phyloP scores from a whole-genome alignment of 2,113 vertebrate species.

The Gobiocypris rarus region DNA sequence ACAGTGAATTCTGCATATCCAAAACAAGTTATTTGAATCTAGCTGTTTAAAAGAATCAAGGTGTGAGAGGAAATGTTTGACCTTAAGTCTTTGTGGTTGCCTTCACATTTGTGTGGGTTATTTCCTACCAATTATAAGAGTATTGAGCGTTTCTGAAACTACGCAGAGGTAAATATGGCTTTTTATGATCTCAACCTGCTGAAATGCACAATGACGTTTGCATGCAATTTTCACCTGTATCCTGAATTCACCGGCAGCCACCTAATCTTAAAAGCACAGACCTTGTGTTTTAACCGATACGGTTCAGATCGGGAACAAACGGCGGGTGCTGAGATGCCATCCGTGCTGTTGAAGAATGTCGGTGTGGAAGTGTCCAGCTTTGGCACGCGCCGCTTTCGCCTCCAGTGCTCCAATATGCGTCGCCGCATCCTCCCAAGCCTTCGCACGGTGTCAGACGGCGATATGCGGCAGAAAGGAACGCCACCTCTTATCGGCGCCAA shows the following conservation, averaged over 20 bases:
- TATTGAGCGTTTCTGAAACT: conserved; percentile 23
- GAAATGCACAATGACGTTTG: background rate
- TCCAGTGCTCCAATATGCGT: conserved; percentile 68
- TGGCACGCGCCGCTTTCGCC: conserved; percentile 68
- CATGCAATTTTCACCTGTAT: conserved; percentile 1
- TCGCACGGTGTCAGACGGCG: conserved; percentile 70
- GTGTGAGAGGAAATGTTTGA: conserved; percentile 49
- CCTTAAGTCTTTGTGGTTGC: conserved; percentile 52
- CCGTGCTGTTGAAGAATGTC: conserved; percentile 40
- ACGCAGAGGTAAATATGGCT: background rate
- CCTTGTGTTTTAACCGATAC: conserved; percentile 53
- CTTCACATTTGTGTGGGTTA: conserved; percentile 53
- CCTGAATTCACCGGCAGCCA: conserved; percentile 1
- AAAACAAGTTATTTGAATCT: conserved; percentile 51
- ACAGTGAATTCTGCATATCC: background rate
- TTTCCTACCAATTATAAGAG: conserved; percentile 45
- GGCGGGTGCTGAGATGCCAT: background rate
- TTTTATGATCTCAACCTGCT: background rate
- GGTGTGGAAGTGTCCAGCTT: conserved; percentile 73
- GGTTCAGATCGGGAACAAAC: conserved; percentile 32
- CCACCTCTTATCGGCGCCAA: conserved; percentile 78
- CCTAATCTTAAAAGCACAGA: conserved; percentile 28
- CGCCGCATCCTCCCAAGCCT: conserved; percentile 59
- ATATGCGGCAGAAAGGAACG: conserved; percentile 76
- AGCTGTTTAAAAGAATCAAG: conserved; percentile 54